Conservation (phyloP, 2,113 vertebrate species). For the Glaucidium brasilianum region DNA sequence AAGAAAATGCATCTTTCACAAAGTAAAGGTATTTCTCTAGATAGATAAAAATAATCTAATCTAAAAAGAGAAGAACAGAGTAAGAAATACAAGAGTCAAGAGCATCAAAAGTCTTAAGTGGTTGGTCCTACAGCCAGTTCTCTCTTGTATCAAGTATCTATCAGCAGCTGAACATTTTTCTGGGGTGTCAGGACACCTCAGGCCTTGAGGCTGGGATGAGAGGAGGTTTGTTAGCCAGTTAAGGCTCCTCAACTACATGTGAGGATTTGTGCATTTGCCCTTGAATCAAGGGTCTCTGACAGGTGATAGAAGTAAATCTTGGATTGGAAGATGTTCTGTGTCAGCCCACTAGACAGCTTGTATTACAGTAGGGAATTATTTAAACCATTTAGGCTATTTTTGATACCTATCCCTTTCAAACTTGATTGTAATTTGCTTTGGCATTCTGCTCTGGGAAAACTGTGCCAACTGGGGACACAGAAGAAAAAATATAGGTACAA, state of each 20-base stretch:
- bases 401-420: conserved; percentile 65
- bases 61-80: not conserved
- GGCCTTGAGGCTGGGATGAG: not conserved
- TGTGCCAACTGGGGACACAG: conserved; percentile 19
- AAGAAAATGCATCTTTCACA: not conserved
- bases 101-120: not conserved
- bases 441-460: conserved; percentile 56
- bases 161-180: conserved; percentile 32
- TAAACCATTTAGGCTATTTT: conserved; percentile 66
- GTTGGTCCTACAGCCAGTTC: not conserved
- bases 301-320: conserved; percentile 75
- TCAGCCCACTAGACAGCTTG: conserved; percentile 65
- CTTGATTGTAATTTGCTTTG: conserved; percentile 59
- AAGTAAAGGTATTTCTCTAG: not conserved
- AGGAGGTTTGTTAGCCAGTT: conserved; percentile 53
- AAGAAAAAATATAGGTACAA: conserved; percentile 34
- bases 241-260: conserved; percentile 42
- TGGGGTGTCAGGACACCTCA: conserved; percentile 1
- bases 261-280: conserved; percentile 65
- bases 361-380: conserved; percentile 67
- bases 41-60: not conserved
- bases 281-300: conserved; percentile 73
- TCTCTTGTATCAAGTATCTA: conserved; percentile 33
- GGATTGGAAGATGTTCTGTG: conserved; percentile 64
- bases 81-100: not conserved